Conservation (phyloP, 2,888 invertebrate genomes). For the Lasioglossum morio region DNA sequence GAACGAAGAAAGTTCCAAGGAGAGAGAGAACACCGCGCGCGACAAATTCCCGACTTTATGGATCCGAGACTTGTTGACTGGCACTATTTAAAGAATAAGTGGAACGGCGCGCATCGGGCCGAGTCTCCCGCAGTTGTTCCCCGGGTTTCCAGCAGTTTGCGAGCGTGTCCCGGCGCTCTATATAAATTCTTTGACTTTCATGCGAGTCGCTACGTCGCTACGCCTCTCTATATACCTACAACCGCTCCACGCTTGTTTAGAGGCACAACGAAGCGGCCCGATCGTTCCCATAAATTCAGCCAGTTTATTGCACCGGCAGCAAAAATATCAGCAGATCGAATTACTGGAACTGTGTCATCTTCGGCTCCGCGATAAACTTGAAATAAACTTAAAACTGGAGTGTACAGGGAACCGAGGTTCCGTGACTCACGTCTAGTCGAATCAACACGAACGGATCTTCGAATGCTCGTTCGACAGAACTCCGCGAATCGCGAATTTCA, state of each 20-base stretch:
- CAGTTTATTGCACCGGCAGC: conserved; percentile 11
- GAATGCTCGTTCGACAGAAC: neutral
- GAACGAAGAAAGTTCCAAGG: conserved; percentile 41
- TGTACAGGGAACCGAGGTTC: neutral
- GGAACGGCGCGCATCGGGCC: conserved; percentile 40
- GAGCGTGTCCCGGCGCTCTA: conserved; percentile 18
- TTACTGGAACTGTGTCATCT: conserved; percentile 16
- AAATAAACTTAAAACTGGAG: conserved; percentile 8
- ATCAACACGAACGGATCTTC: neutral
- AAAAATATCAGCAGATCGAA: conserved; percentile 17
- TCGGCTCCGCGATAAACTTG: neutral
- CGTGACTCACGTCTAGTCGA: neutral
- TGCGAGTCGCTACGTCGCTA: conserved; percentile 5
- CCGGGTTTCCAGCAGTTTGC: conserved; percentile 25
- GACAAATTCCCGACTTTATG: conserved; percentile 50
- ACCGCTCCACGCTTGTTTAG: neutral
- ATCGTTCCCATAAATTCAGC: conserved; percentile 1
- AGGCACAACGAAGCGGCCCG: neutral
- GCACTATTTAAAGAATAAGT: conserved; percentile 63
- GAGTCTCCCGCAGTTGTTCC: conserved; percentile 13
- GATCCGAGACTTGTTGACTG: conserved; percentile 51
- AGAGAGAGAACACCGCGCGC: conserved; percentile 5
- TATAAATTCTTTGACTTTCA: conserved; percentile 42
- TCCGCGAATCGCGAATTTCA: neutral
- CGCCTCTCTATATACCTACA: neutral